Evolutionary conservation across 2,797 vertebrate genomes (phyloP).

Genomic region (Jordanella pulchra): DNA sequence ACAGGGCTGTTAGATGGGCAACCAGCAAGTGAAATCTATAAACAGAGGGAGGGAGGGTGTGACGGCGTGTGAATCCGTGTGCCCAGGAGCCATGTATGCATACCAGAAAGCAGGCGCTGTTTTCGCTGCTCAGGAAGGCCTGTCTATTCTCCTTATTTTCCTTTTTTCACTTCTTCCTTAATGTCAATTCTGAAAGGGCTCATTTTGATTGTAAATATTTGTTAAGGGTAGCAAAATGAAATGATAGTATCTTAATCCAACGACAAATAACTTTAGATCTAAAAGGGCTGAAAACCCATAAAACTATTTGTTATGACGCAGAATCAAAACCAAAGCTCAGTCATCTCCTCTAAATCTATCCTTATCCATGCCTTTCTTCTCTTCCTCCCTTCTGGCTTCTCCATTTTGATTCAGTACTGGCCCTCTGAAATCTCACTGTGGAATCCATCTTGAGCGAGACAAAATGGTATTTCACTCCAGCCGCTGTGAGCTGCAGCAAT

Average conservation of each 20-base stretch:
- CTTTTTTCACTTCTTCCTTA: slow-evolving; percentile 4
- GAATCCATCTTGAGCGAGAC: slow-evolving; percentile 81
- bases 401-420: slow-evolving; percentile 79
- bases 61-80: slow-evolving; percentile 26
- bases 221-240: not conserved
- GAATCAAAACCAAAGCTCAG: slow-evolving; percentile 41
- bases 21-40: slow-evolving; percentile 71
- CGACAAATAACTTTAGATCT: not conserved
- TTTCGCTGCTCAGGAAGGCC: slow-evolving; percentile 55
- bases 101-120: slow-evolving; percentile 54
- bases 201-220: slow-evolving; percentile 7
- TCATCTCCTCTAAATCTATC: slow-evolving; percentile 51
- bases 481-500: slow-evolving; percentile 74
- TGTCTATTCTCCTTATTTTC: slow-evolving; percentile 22
- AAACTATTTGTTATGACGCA: slow-evolving; percentile 13
- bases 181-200: not conserved
- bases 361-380: slow-evolving; percentile 45
- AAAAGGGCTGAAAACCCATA: slow-evolving; percentile 9
- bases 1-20: slow-evolving; percentile 74
- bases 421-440: slow-evolving; percentile 75
- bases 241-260: not conserved
- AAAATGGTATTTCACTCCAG: slow-evolving; percentile 78
- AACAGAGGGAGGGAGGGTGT: slow-evolving; percentile 55
- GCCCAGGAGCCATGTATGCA: slow-evolving; percentile 49
- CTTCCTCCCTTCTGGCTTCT: slow-evolving; percentile 69